Evolutionary conservation across 2,797 vertebrate genomes (phyloP), one percentile per base, ranked within the genome.

Genomic region (Megalops cyprinoides): DNA sequence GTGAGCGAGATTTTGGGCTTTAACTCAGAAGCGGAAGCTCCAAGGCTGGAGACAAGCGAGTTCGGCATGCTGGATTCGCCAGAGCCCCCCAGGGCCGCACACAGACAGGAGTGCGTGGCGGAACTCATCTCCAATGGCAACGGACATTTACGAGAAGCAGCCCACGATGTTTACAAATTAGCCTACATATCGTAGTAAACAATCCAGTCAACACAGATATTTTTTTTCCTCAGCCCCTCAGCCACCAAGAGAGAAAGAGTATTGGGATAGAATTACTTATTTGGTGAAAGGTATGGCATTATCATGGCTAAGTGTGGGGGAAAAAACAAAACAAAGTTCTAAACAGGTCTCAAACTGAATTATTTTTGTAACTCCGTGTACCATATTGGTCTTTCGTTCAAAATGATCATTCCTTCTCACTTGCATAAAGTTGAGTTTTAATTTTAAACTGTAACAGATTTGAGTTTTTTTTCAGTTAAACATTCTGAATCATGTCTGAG

Each of bases 361-460:
- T 98, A 96, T 96, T 96, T 99, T 99, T 98, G 95, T 99, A 98
- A 96, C 94, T 94, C 95, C 94, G 96, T 96, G 91, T 95, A 95
- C 91, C 92, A 93, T 92, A 85, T 86, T 85, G 85, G 71, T 92
- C 85, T 90, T 86, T 91, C 65, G 88, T 86, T 83, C 81, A 81
- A 92, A 93, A 93, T 92, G 93, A 93, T 92, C 96, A 94, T 97
- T 93, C 92, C 92, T 94, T 94, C 91, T 92, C 91, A 91, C 79
- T 93, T 82, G 86, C 48, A 8, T 55, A 73, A 85, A 85, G 81
- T 86, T 62, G 84, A 71, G 31, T 85, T 84, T 79, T 46, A 71
- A 78, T 86, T 79, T 74, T 83, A 79, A 37, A 85, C 82, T 77
- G 79, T 82, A 77, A 79, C 81, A 82, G 75, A 82, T 81, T 83